Conservation (phyloP, 2,113 vertebrate genomes). For the Myiagra hebetior region DNA sequence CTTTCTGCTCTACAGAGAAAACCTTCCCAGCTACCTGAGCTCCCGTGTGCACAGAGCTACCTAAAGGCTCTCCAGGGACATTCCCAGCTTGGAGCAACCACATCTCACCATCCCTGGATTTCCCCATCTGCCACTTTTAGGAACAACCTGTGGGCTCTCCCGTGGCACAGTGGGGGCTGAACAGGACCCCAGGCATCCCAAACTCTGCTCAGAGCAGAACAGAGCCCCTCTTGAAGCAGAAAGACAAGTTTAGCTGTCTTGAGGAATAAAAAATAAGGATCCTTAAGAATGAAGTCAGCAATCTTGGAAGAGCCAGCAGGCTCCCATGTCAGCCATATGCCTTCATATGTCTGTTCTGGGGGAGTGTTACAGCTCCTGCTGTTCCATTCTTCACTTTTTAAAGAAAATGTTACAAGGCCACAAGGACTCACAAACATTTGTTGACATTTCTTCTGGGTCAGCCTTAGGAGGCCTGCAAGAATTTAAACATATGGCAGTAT, state of each 20-base stretch:
- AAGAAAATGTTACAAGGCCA: conserved; percentile 53
- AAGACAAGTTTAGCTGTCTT: background rate
- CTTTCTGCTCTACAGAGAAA: background rate
- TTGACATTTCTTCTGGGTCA: conserved; percentile 66
- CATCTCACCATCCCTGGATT: background rate
- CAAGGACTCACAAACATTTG: conserved; percentile 61
- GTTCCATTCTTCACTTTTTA: conserved; percentile 45
- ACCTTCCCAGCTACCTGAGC: background rate
- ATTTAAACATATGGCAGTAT: conserved; percentile 59
- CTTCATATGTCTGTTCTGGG: conserved; percentile 57
- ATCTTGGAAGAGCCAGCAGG: conserved; percentile 51
- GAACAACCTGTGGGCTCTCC: background rate
- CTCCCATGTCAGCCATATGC: conserved; percentile 61
- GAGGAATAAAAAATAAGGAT: background rate
- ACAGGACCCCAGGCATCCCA: background rate
- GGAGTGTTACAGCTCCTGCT: conserved; percentile 57
- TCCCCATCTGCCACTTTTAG: too few species aligned
- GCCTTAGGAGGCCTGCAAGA: conserved; percentile 50
- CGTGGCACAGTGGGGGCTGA: accelerated
- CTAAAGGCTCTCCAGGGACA: background rate
- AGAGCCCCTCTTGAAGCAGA: background rate
- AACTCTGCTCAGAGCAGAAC: background rate
- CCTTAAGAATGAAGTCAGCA: conserved; percentile 16
- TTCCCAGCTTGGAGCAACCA: background rate
- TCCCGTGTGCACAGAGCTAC: background rate